Base-by-base conservation (phyloP, 35 echinoderm and acorn worm species). In the Patiria miniata region DNA sequence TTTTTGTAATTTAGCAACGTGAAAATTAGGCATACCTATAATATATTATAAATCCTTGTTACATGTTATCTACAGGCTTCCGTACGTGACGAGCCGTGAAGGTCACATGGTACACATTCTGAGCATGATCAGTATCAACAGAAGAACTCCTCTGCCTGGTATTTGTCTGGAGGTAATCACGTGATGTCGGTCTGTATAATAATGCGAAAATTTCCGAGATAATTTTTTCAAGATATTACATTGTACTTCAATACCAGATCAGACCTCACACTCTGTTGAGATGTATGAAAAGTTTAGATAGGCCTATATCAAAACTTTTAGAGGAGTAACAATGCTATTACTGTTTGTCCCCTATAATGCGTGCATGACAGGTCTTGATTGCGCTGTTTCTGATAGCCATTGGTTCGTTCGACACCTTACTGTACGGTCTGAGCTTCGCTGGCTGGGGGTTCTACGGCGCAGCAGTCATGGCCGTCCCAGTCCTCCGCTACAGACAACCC, bases 401-500 rank as follows among this genome's bases (percentile, higher is more conserved):
- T 22, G 77, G 93, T 47, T 88, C 90, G 68, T 95, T 99, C 76
- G 93, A 99, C 28, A 80, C 93, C 1, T 52, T 94, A 2, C 77
- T 99, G 12, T 91, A 99, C 51, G 94, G 91, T 59, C 94, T 94
- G 61, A 93, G 96, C 40, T 99, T 99, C 69, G 90, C 96, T 22
- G 88, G 89, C 0, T 99, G 96, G 96, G 37, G 91, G 26, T 99
- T 94, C 44, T 99, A 99, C 54, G 89, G 89, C 29, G 28, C 81
- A 18, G 91, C 89, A 2, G 89, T 94, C 22, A 4, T 93, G 1
- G 58, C 89, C 17, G 56, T 94, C 14, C 40, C 94, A 22, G 85
- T 99, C 16, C 39, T 99, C 28, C 37, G 96, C 9, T 85, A 83
- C 22, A 91, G 61, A 17, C 77, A 83, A 33, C 92, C 92, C 51